Percentiles rank a stretch among this genome's conserved stretches.
These are phyloP conservation scores for Coccyzus lansbergi DNA, from an alignment of 2,797 vertebrate species.

Conservation along the genomic window DNA sequence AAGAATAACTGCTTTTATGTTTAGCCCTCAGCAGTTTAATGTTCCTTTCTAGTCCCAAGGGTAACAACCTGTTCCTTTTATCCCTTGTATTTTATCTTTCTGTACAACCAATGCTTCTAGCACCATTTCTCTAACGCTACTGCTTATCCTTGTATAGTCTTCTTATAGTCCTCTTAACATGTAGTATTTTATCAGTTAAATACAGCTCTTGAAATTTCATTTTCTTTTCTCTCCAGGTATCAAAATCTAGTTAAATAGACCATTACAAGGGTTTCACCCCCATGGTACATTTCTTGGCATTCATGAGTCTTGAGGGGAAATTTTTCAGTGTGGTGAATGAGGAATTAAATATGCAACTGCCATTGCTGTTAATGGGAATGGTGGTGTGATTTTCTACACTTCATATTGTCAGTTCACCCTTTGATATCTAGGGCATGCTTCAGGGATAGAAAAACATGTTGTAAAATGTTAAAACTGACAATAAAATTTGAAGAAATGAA, in stretches of 20 bases:
- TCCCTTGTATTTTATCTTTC: slow-evolving; percentile 40
- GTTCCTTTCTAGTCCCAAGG: neutral
- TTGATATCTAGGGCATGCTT: slow-evolving; percentile 18
- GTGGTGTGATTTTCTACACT: neutral
- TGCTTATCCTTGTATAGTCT: slow-evolving; percentile 31
- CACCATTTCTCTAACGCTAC: neutral
- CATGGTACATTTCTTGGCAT: slow-evolving; percentile 37
- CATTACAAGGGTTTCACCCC: slow-evolving; percentile 49
- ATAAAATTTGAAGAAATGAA: neutral
- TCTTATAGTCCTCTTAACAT: neutral
- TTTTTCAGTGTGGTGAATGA: slow-evolving; percentile 32
- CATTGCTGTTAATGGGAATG: slow-evolving; percentile 26
- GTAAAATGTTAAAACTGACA: neutral
- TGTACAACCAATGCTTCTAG: slow-evolving; percentile 31
- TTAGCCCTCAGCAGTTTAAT: slow-evolving; percentile 22
- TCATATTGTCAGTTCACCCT: neutral
- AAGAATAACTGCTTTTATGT: slow-evolving; percentile 29
- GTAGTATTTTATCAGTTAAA: slow-evolving; percentile 51
- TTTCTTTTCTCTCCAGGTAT: slow-evolving; percentile 60
- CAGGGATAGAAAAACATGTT: neutral
- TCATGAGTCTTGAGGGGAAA: slow-evolving; percentile 39
- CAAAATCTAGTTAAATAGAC: slow-evolving; percentile 59
- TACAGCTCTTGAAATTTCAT: slow-evolving; percentile 54
- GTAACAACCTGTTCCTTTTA: slow-evolving; percentile 34
- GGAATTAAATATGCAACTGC: slow-evolving; percentile 35